Evolutionary conservation across 2,888 invertebrate species (phyloP).

Genomic region (Auanema freiburgensis): DNA sequence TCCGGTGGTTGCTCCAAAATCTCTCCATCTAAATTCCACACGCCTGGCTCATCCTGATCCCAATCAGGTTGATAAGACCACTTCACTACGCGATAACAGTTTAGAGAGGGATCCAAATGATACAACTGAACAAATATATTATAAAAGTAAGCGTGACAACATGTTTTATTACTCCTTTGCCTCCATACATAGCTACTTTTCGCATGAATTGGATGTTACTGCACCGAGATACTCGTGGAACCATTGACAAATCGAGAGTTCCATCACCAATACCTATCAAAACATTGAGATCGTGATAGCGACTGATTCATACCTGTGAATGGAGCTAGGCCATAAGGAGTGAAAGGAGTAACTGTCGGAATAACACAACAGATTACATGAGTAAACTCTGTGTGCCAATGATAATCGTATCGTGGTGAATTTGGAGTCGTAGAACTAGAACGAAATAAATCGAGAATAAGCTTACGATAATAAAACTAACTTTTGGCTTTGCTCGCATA

Average conservation of each 20-base stretch:
- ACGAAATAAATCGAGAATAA: background rate
- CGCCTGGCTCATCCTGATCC: slow-evolving; percentile 48
- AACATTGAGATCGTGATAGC: background rate
- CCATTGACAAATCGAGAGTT: slow-evolving; percentile 57
- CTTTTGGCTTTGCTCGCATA: slow-evolving; percentile 38
- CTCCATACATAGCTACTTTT: slow-evolving; percentile 62
- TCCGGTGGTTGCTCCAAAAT: slow-evolving; percentile 58
- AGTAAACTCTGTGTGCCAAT: slow-evolving; percentile 52
- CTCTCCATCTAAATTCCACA: slow-evolving; percentile 63
- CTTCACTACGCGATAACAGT: slow-evolving; percentile 55
- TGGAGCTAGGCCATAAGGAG: slow-evolving; percentile 58
- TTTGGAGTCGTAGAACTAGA: background rate
- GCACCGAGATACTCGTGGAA: slow-evolving; percentile 56
- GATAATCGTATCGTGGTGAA: slow-evolving; percentile 37
- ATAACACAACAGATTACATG: slow-evolving; percentile 62
- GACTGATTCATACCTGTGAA: slow-evolving; percentile 32
- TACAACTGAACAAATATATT: slow-evolving; percentile 31
- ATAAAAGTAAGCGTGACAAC: background rate
- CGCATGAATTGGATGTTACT: slow-evolving; percentile 60
- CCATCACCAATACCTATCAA: slow-evolving; percentile 58
- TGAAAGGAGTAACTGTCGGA: slow-evolving; percentile 58
- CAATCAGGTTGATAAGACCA: slow-evolving; percentile 58
- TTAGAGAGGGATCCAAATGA: slow-evolving; percentile 43
- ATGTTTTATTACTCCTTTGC: slow-evolving; percentile 44
- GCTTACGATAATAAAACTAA: slow-evolving; percentile 1